These are phyloP conservation scores for Colius striatus DNA, from an alignment of 2,113 vertebrate species.

Conservation along the genomic window DNA sequence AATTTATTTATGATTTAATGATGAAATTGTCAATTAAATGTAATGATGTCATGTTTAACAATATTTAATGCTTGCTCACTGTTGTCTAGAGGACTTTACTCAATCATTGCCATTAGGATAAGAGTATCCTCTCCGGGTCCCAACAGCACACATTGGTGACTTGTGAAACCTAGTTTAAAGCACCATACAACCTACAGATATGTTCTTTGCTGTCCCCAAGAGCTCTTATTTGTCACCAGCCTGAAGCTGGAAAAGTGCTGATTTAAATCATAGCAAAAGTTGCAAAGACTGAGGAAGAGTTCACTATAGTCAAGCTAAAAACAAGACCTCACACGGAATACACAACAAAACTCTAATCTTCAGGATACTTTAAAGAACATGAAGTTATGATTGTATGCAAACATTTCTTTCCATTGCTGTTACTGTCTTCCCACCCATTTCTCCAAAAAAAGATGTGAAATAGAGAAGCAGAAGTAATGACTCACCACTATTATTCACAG, in stretches of 20 bases:
- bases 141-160: not conserved
- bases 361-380: not conserved
- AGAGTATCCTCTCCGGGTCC: not conserved
- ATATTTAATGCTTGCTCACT: not conserved
- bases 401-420: not conserved
- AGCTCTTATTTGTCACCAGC: not conserved
- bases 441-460: not conserved
- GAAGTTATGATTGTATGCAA: not conserved
- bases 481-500: not conserved
- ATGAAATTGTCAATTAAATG: not conserved
- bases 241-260: not conserved
- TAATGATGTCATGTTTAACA: not conserved
- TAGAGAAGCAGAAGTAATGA: not conserved
- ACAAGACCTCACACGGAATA: not conserved
- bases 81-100: not conserved
- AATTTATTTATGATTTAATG: not conserved
- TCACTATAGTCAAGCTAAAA: not conserved
- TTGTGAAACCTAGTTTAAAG: not conserved
- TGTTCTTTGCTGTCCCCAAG: not conserved
- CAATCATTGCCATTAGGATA: not conserved
- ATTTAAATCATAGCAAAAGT: not conserved
- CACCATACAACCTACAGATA: not conserved
- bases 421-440: not conserved
- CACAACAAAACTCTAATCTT: not conserved
- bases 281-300: not conserved